Base-by-base conservation (phyloP, 53 echinoderm and acorn worm genomes). In the Astropecten irregularis region DNA sequence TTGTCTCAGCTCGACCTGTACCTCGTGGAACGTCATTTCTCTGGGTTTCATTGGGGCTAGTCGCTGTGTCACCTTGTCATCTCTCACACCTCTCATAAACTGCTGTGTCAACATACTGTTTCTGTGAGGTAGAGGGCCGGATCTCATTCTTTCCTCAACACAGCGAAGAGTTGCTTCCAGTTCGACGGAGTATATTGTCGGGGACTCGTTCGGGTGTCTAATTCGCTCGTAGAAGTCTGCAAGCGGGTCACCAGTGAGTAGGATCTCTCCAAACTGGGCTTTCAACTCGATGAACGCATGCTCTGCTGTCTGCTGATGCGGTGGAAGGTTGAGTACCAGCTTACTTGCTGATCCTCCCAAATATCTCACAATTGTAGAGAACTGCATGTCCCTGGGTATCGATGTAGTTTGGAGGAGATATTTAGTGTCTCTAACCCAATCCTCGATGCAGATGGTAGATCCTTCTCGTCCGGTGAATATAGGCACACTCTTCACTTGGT, bases 21-120 rank as follows among this genome's bases (percentile, higher is more conserved):
- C 13, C 5, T 81, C 82, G 28, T 49, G 35, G 9, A 63, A 81
- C 0, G 48, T 15, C 82, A 81, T 81, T 9, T 40, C 69, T 19
- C 69, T 44, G 20, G 47, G 69, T 30, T 39, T 83, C 83, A 83
- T 83, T 11, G 83, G 83, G 26, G 83, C 83, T 26, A 83, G 67
- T 51, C 83, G 68, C 3, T 36, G 50, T 14, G 23, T n/a, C 2
- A 76, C 77, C 33, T 36, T 18, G 8, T 76, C 28, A 33, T 83
- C 83, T 5, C 35, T 32, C 28, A 83, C 33, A 52, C 83, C 83
- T 21, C 53, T 42, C 68, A 69, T 68, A 31, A 83, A 55, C 51
- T 81, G 81, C 14, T 59, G 60, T 8, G 81, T 61, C 11, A 81
- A 31, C 63, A 61, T 81, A 18, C 46, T 40, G 30, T 64, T 63